Evolutionary conservation across 2,113 vertebrate genomes (phyloP), one percentile per base, ranked within the genome.

Genomic region (Mobula hypostoma): DNA sequence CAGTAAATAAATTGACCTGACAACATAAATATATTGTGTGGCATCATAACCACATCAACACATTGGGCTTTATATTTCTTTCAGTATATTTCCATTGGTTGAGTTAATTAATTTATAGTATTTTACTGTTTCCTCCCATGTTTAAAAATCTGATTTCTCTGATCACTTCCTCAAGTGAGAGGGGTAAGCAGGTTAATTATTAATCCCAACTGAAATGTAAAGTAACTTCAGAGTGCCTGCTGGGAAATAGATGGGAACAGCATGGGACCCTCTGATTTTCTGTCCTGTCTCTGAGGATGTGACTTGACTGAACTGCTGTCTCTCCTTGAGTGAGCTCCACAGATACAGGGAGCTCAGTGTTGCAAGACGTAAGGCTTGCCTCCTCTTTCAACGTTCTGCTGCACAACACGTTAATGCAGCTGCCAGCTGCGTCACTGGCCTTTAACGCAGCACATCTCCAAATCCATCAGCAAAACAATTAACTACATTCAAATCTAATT

Each of bases 401-500:
- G 24, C 85, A 66, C n/a, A 66, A 63, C 1, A 63, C 29, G 15
- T 90, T 70, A 74, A 21, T 93, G 68, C 40, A 29, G 36, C 70
- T 70, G 19, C 29, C 5, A 36, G 17, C 66, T 93, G 32, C 21
- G 40, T 74, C 68, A 72, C 66, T 63, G 85, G 29, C 5, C 58
- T 88, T 29, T 17, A 66, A 66, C 32, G 61, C 12, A 66, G 58
- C 9, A 88, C 9, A 88, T 70, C 14, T 48, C 32, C 14, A 93
- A 29, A 74, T 56, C 91, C 56, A 24, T 76, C 68, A 56, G 24
- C 29, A 74, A 93, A 56, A 56, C 40, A 32, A 32, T 17, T 29
- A 91, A 58, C 70, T 70, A 76, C 27, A 74, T 76, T 90, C 40
- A 74, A 93, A 74, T 93, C 68, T 70, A 74, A 93, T 93, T 93